These are phyloP conservation scores for Drosophila sproati DNA, from an alignment of 1,140 invertebrate species.

Conservation along the genomic window DNA sequence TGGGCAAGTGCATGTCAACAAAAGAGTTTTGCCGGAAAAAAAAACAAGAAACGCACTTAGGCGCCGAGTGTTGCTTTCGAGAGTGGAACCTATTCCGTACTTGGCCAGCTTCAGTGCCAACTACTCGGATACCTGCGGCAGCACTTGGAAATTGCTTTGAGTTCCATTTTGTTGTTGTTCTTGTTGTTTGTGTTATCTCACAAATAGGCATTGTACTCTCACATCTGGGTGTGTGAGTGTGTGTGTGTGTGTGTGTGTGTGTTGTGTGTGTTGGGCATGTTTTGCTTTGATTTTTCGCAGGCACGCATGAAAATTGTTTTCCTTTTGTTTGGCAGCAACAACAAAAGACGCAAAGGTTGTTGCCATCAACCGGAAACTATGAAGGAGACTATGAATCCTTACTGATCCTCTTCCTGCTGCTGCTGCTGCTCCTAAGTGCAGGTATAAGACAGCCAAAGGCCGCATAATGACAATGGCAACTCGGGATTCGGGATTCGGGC, in stretches of 20 bases:
- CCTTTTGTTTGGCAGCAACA: constrained; percentile 69
- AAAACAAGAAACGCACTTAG: constrained; percentile 64
- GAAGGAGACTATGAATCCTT: constrained; percentile 61
- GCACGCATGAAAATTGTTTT: constrained; percentile 81
- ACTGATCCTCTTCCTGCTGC: not conserved
- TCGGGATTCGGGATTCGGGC: not conserved
- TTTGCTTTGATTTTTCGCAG: constrained; percentile 73
- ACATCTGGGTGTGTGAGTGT: not conserved
- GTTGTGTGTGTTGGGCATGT: constrained; percentile 21
- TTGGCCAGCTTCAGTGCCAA: constrained; percentile 8
- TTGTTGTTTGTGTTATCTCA: constrained; percentile 69
- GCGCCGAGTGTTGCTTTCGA: constrained; percentile 54
- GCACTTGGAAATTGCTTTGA: constrained; percentile 74
- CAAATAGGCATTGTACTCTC: constrained; percentile 68
- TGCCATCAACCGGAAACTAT: constrained; percentile 71
- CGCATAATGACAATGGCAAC: constrained; percentile 56
- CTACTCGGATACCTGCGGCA: constrained; percentile 15
- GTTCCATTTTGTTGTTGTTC: constrained; percentile 32
- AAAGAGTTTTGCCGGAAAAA: constrained; percentile 26
- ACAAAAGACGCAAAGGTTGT: constrained; percentile 65
- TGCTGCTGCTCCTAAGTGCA: constrained; percentile 9
- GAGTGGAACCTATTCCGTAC: constrained; percentile 5
- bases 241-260: constrained; percentile 4
- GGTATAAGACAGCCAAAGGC: constrained; percentile 44
- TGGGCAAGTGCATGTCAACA: constrained; percentile 23